phyloP scores from a whole-genome alignment of 2,888 invertebrate genomes.

The Drosophila paramelanica region DNA sequence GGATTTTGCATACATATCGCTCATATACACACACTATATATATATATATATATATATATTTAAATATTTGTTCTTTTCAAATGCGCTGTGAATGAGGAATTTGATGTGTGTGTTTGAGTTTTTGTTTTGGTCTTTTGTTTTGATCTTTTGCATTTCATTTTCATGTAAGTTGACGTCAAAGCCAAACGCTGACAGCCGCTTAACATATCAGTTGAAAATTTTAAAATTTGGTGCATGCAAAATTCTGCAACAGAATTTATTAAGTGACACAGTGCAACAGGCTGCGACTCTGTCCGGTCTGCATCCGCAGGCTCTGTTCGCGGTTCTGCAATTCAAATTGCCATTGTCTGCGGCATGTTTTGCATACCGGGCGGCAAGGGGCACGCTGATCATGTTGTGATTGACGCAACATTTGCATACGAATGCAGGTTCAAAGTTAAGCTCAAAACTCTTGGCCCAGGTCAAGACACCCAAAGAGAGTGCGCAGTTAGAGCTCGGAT shows the following conservation, averaged over 20 bases:
- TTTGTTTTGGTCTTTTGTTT: conserved; percentile 49
- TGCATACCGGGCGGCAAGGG: conserved; percentile 61
- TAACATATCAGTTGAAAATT: conserved; percentile 82
- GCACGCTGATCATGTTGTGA: conserved; percentile 67
- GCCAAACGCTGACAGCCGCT: conserved; percentile 81
- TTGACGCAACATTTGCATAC: conserved; percentile 82
- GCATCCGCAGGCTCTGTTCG: conserved; percentile 5
- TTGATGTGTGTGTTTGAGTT: conserved; percentile 8
- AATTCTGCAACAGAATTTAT: conserved; percentile 82
- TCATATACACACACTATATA: not conserved
- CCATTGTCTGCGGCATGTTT: conserved; percentile 72
- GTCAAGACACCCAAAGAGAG: conserved; percentile 46
- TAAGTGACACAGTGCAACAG: conserved; percentile 74
- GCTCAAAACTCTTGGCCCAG: conserved; percentile 68
- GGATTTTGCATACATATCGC: conserved; percentile 63
- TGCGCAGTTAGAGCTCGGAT: not conserved
- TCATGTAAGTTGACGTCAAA: conserved; percentile 80
- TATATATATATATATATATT: conserved; percentile 19
- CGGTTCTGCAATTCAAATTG: conserved; percentile 83
- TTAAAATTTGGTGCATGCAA: conserved; percentile 74
- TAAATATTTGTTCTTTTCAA: conserved; percentile 19
- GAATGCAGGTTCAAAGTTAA: conserved; percentile 63
- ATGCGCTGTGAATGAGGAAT: conserved; percentile 15
- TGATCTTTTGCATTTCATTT: conserved; percentile 77
- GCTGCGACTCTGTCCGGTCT: not conserved